Percentiles rank a stretch among this genome's conserved stretches.
Conservation (phyloP, 2,888 invertebrate genomes). For the Acanthococcus lagerstroemiae region DNA sequence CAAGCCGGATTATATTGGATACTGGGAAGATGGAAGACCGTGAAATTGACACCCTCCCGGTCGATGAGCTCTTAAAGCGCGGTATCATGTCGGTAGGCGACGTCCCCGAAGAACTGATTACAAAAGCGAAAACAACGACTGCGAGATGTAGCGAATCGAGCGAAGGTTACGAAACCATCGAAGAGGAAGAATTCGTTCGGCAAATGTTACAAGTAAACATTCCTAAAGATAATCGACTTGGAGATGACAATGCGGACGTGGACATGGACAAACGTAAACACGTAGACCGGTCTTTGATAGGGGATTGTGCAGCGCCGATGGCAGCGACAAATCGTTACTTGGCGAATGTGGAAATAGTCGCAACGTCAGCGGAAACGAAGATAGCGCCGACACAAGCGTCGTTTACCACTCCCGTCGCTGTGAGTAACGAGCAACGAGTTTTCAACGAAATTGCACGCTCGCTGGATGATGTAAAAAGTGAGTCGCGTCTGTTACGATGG, state of each 20-base stretch:
- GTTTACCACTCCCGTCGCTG: background rate
- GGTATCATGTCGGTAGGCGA: too few relatives aligned
- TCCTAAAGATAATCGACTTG: background rate
- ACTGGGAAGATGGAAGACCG: too few relatives aligned
- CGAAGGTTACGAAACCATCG: constrained; percentile 1
- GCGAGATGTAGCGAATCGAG: too few relatives aligned
- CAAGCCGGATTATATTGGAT: too few relatives aligned
- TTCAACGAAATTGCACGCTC: background rate
- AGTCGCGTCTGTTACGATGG: constrained; percentile 4
- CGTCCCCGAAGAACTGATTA: too few relatives aligned
- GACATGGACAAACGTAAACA: too few relatives aligned
- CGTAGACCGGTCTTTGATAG: too few relatives aligned
- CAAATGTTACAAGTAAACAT: background rate
- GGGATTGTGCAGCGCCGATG: background rate
- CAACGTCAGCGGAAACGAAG: background rate
- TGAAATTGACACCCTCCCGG: too few relatives aligned
- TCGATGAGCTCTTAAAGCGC: constrained; percentile 5
- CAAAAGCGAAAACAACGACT: too few relatives aligned
- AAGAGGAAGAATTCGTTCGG: constrained; percentile 17
- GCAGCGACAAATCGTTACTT: background rate
- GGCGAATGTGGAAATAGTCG: background rate
- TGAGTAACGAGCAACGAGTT: background rate
- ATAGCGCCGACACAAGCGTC: background rate
- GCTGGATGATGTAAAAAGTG: background rate
- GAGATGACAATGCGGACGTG: background rate